Evolutionary conservation across 1,140 invertebrate genomes (phyloP), one percentile per base, ranked within the genome.

Genomic region (Pseudomyrmex dendroicus): DNA sequence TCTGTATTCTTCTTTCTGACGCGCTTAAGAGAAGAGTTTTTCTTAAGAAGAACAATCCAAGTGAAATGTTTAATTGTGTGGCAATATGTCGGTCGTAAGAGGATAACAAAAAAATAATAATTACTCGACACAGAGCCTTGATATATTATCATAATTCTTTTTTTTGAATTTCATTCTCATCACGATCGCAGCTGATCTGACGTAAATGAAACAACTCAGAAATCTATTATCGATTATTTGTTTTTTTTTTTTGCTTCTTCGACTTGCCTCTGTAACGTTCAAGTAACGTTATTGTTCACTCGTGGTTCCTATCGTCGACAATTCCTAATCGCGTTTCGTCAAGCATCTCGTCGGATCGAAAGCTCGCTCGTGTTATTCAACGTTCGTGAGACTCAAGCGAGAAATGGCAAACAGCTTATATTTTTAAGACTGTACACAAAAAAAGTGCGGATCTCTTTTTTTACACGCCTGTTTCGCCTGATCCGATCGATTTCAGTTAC

Each of bases 231-330:
- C 20, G 20, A 59, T 17, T n/a, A 15, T 22, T 17, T n/a, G n/a
- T n/a, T 50, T 20, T 61, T 50, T 48, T 62, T 15, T 78, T 80
- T n/a, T 3, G n/a, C 54, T 4, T 20, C 4, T 35, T 56, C 54
- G 64, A 57, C n/a, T 20, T 70, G 66, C 66, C 54, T 80, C 66
- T 72, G 54, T 72, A 70, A 70, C 17, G 52, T 78, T 78, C 25
- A 72, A 72, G 9, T 70, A 59, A 57, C 15, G 44, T 80, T 77
- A 77, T 66, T 66, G 44, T 44, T 77, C 62, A 77, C 57, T 85
- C 67, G 82, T 85, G 86, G 83, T 88, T 88, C 86, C 83, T 88
- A 88, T 87, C 59, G 48, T 84, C 73, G 77, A 87, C 86, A 83
- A 85, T 66, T 88, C 64, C 74, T 84, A 87, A 86, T 68, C 57